Percentiles rank a stretch among this genome's conserved stretches.
Conservation (phyloP, 2,113 vertebrate species). For the Cyprinodon brontotheroides region DNA sequence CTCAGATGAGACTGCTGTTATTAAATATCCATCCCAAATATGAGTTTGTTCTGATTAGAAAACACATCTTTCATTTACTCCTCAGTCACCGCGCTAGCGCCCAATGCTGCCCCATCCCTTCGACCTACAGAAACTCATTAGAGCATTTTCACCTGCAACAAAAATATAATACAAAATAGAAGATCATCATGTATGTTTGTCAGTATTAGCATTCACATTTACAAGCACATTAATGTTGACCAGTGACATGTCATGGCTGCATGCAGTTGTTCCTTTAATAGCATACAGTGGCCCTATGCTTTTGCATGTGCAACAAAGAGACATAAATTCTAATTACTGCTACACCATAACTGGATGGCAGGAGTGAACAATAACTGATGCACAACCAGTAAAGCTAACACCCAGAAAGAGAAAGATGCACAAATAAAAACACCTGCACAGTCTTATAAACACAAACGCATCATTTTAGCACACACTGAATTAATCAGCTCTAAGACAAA, state of each 20-base stretch:
- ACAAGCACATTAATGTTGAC: background rate
- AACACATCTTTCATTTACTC: conserved; percentile 60
- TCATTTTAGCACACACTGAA: conserved; percentile 65
- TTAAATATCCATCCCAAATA: conserved; percentile 70
- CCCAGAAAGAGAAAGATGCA: conserved; percentile 23
- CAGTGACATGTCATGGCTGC: background rate
- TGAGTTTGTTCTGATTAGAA: conserved; percentile 75
- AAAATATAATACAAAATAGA: background rate
- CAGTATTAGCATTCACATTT: background rate
- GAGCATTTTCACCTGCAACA: conserved; percentile 16
- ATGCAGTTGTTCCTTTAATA: conserved; percentile 16
- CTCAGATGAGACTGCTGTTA: conserved; percentile 78
- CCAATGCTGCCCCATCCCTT: conserved; percentile 18
- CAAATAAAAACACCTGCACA: conserved; percentile 51
- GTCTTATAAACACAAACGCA: conserved; percentile 53
- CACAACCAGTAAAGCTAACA: conserved; percentile 48
- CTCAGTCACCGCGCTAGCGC: conserved; percentile 50
- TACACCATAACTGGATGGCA: conserved; percentile 38
- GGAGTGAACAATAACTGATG: conserved; percentile 43
- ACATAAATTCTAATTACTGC: conserved; percentile 25
- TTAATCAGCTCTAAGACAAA: conserved; percentile 79
- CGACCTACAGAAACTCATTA: conserved; percentile 20
- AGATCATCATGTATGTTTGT: conserved; percentile 6
- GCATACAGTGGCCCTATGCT: conserved; percentile 9
- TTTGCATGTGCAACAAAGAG: conserved; percentile 10